A percentile compares a stretch with the other conserved stretches of the same genome.
Conservation (phyloP, 2,797 vertebrate species). For the Crocidura indochinensis region DNA sequence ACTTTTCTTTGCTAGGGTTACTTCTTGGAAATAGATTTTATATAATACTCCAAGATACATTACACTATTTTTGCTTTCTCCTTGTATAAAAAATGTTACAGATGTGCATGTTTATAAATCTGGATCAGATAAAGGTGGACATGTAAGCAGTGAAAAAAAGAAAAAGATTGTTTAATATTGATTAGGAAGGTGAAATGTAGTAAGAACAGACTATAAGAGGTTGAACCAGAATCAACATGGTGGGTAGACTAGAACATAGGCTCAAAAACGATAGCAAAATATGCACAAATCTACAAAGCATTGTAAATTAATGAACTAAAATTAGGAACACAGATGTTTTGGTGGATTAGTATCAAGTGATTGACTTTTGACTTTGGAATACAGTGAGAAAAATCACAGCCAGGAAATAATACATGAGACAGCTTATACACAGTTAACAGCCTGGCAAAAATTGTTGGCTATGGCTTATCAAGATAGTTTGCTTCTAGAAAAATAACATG, state of each 20-base stretch:
- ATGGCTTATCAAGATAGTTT: constrained; percentile 30
- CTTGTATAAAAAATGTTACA: neutral
- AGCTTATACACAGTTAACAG: constrained; percentile 18
- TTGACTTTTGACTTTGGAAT: neutral
- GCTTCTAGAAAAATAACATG: constrained; percentile 43
- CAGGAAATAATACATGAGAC: neutral
- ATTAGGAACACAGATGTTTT: constrained; percentile 34
- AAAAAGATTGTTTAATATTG: neutral
- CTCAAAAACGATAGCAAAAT: neutral
- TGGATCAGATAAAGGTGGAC: neutral
- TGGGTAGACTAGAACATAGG: neutral
- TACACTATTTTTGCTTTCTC: neutral
- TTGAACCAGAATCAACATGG: neutral
- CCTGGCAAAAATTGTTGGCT: constrained; percentile 46
- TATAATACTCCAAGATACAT: neutral
- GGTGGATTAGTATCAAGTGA: constrained; percentile 27
- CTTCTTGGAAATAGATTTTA: constrained; percentile 62
- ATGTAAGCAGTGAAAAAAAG: neutral
- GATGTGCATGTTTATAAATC: neutral
- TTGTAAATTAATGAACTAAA: constrained; percentile 39
- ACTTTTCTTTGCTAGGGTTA: constrained; percentile 74
- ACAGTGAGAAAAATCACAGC: constrained; percentile 45
- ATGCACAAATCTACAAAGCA: neutral
- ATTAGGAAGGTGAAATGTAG: constrained; percentile 49
- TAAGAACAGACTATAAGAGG: neutral